These are phyloP conservation scores for Nicator chloris DNA, from an alignment of 2,113 vertebrate genomes.

Conservation along the genomic window DNA sequence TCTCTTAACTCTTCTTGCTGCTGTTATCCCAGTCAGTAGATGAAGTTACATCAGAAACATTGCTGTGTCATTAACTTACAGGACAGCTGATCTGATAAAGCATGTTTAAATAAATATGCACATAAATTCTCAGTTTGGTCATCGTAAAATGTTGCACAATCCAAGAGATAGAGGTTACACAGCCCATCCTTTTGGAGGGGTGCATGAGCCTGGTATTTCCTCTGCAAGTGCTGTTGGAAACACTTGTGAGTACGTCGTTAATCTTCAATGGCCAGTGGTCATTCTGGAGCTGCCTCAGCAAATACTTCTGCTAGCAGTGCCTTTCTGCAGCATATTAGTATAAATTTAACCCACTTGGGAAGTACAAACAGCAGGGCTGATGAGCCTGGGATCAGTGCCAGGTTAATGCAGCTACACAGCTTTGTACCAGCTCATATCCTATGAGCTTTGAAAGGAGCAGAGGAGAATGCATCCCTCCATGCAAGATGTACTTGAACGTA, in stretches of 20 bases:
- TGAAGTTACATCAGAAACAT: neutral
- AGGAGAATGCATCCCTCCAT: neutral
- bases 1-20: neutral
- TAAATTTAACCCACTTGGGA: constrained; percentile 31
- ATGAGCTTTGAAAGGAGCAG: neutral
- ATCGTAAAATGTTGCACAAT: neutral
- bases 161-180: neutral
- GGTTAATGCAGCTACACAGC: neutral
- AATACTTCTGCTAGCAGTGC: neutral
- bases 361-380: neutral
- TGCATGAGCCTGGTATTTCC: neutral
- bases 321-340: constrained; percentile 8
- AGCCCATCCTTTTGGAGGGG: neutral
- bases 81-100: neutral
- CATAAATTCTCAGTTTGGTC: neutral
- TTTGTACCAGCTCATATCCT: neutral
- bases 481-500: neutral
- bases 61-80: neutral
- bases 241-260: neutral
- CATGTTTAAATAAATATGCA: neutral
- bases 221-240: neutral
- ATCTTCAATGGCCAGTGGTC: neutral
- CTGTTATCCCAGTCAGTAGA: neutral
- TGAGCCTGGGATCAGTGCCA: constrained; percentile 1
- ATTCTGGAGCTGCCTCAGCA: constrained; percentile 28